Evolutionary conservation across 2,113 vertebrate species (phyloP).

Genomic region (Pungitius pungitius): DNA sequence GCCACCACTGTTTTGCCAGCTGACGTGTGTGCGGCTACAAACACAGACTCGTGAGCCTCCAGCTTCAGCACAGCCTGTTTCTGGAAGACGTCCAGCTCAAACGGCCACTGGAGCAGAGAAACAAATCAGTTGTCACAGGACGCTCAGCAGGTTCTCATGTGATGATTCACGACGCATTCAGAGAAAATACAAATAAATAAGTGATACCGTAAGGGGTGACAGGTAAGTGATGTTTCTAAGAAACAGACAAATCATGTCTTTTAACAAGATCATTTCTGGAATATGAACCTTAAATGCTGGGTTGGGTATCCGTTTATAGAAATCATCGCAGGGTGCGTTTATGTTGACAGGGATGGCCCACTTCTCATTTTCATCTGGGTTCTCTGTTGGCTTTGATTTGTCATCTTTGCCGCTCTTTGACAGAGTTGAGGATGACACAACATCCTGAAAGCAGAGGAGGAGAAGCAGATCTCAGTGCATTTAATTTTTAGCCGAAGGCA

Average conservation of each 20-base stretch:
- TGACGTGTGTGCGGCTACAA: slow-evolving; percentile 91
- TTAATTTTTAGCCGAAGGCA: not conserved
- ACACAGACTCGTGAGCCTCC: slow-evolving; percentile 88
- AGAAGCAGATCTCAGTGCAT: slow-evolving; percentile 17
- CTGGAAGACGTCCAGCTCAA: slow-evolving; percentile 91
- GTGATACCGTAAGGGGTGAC: not conserved
- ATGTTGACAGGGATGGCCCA: slow-evolving; percentile 90
- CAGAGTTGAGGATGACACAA: slow-evolving; percentile 37
- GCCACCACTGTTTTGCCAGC: slow-evolving; percentile 94
- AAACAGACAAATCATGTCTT: not conserved
- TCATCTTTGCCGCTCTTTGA: slow-evolving; percentile 47
- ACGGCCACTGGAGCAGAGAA: slow-evolving; percentile 83
- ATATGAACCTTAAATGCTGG: slow-evolving; percentile 83
- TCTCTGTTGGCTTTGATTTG: slow-evolving; percentile 53
- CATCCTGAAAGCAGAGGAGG: slow-evolving; percentile 58
- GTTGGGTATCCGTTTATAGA: slow-evolving; percentile 89
- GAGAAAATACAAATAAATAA: not conserved
- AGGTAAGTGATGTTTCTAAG: not conserved
- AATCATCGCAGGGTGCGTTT: slow-evolving; percentile 86
- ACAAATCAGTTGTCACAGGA: slow-evolving; percentile 1
- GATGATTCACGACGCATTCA: slow-evolving; percentile 3
- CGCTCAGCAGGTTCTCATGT: not conserved
- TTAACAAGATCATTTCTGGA: not conserved
- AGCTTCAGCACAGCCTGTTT: slow-evolving; percentile 90
- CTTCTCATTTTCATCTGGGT: slow-evolving; percentile 78